Evolutionary conservation across 2,888 invertebrate genomes (phyloP).

Genomic region (Julus scandinavius): DNA sequence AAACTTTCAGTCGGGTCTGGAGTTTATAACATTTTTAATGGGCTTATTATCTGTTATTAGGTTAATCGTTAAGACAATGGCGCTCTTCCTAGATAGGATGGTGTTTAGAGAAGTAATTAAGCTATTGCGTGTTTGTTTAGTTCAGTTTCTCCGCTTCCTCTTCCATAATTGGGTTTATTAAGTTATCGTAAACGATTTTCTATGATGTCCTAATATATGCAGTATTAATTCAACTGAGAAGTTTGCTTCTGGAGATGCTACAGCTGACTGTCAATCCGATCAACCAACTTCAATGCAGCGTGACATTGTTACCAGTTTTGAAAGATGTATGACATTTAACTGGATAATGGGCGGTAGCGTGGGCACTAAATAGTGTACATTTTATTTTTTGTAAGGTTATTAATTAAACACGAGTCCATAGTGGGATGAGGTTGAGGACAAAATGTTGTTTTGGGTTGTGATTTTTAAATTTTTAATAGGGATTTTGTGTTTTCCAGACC

Average conservation of each 20-base stretch:
- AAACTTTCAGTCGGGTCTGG: background rate
- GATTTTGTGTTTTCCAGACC: too few species aligned
- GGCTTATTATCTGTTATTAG: constrained; percentile 30
- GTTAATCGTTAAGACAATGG: constrained; percentile 6
- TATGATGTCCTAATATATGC: background rate
- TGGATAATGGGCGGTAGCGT: background rate
- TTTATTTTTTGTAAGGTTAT: too few species aligned
- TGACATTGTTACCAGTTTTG: background rate
- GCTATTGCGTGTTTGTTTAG: constrained; percentile 20
- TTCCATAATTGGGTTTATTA: background rate
- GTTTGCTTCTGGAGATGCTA: background rate
- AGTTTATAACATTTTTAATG: constrained; percentile 35
- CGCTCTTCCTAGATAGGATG: background rate
- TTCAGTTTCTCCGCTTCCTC: constrained; percentile 19
- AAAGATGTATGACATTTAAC: background rate
- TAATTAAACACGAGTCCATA: too few species aligned
- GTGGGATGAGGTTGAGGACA: too few species aligned
- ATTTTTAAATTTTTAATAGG: too few species aligned
- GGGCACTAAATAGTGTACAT: too few species aligned
- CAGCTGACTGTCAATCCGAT: background rate
- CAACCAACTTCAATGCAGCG: background rate
- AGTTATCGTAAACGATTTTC: background rate
- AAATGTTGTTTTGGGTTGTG: too few species aligned
- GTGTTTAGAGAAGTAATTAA: constrained; percentile 25
- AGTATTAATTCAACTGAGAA: background rate